These are phyloP conservation scores for Neolamprologus variostigma DNA, from an alignment of 2,113 vertebrate species.

Conservation along the genomic window DNA sequence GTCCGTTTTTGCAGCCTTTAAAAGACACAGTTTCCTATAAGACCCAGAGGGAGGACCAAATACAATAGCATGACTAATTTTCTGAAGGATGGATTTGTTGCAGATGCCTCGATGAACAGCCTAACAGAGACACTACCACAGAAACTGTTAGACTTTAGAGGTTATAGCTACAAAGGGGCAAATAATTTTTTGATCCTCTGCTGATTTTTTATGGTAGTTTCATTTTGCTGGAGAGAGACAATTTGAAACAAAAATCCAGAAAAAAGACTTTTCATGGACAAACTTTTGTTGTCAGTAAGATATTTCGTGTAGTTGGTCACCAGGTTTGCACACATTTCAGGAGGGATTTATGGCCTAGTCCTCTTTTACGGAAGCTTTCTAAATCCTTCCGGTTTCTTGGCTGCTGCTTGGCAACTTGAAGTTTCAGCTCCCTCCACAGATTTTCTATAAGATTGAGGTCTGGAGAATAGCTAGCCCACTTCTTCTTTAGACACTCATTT, in stretches of 20 bases:
- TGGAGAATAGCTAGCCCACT: not conserved
- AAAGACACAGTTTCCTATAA: not conserved
- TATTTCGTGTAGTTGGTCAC: not conserved
- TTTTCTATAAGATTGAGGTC: fast-evolving
- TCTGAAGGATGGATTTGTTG: not conserved
- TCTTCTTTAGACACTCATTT: not conserved
- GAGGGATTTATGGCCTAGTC: not conserved
- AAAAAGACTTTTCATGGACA: not conserved
- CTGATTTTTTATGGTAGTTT: not conserved
- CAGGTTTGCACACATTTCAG: not conserved
- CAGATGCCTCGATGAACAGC: not conserved
- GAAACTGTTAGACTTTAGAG: not conserved
- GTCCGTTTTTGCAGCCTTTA: not conserved
- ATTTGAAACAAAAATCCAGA: not conserved
- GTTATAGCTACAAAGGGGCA: not conserved
- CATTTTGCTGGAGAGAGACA: not conserved
- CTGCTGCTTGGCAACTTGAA: not conserved
- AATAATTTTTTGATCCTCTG: not conserved
- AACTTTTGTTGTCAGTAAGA: not conserved
- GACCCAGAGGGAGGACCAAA: not conserved
- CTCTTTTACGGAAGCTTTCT: not conserved
- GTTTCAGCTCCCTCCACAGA: not conserved
- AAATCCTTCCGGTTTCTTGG: not conserved
- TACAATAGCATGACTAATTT: not conserved
- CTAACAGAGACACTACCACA: not conserved